Conservation (phyloP, 2,888 invertebrate species). For the Drosophila austrosaltans region DNA sequence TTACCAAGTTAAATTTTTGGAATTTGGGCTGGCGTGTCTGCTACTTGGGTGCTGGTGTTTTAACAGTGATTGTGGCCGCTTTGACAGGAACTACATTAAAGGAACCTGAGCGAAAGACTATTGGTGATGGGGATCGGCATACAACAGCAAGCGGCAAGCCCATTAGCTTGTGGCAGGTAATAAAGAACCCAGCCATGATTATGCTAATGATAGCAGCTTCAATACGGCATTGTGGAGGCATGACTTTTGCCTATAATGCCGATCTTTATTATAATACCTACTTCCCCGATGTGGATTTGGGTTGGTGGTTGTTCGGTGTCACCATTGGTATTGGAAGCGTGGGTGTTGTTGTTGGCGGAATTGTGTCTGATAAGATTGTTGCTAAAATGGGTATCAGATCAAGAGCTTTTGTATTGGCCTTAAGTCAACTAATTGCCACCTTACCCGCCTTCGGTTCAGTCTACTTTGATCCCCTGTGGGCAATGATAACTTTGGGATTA, state of each 20-base stretch:
- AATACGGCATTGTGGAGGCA: constrained; percentile 94
- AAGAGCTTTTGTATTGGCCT: constrained; percentile 90
- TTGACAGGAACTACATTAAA: constrained; percentile 90
- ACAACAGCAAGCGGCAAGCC: constrained; percentile 84
- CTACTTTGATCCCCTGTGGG: constrained; percentile 91
- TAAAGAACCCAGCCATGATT: constrained; percentile 90
- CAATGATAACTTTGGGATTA: constrained; percentile 93
- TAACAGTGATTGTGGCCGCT: constrained; percentile 89
- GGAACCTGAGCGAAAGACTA: constrained; percentile 90
- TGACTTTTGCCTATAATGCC: constrained; percentile 96
- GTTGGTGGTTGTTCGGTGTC: constrained; percentile 95
- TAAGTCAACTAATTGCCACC: constrained; percentile 93
- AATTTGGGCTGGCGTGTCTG: constrained; percentile 92
- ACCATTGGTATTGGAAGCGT: constrained; percentile 91
- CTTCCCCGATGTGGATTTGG: constrained; percentile 94
- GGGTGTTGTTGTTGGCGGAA: constrained; percentile 88
- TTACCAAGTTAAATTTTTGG: constrained; percentile 90
- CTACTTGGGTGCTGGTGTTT: constrained; percentile 91
- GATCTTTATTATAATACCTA: constrained; percentile 94
- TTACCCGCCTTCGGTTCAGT: constrained; percentile 94
- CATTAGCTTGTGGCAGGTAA: constrained; percentile 89
- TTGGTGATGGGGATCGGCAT: constrained; percentile 86
- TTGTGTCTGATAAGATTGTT: constrained; percentile 93
- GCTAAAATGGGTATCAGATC: constrained; percentile 93
- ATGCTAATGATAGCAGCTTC: constrained; percentile 94